Conservation (phyloP, 2,888 invertebrate genomes). For the Ligdia adustata region DNA sequence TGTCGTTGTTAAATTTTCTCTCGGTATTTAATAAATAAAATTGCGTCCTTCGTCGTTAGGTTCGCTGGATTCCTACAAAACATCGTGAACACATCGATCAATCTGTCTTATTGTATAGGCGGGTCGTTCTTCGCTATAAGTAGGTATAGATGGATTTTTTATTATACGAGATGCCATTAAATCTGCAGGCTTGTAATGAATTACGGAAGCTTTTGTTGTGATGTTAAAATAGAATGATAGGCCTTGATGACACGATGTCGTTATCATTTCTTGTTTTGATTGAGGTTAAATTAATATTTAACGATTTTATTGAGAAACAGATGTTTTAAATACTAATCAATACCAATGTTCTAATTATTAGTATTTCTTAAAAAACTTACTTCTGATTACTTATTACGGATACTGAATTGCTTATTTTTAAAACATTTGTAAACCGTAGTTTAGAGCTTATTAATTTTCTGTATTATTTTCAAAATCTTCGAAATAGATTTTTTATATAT, state of each 20-base stretch:
- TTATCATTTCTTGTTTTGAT: neutral
- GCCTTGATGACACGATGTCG: conserved; percentile 10
- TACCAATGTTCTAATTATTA: too few relatives aligned
- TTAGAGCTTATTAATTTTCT: too few relatives aligned
- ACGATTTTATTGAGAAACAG: too few relatives aligned
- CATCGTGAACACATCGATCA: conserved; percentile 72
- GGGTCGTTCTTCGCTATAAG: conserved; percentile 56
- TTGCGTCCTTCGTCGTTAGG: conserved; percentile 56
- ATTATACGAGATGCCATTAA: conserved; percentile 60
- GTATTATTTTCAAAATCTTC: too few relatives aligned
- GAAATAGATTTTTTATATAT: conserved; percentile 3
- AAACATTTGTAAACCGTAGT: too few relatives aligned
- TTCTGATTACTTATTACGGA: too few relatives aligned
- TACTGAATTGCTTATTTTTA: too few relatives aligned
- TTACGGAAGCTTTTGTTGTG: conserved; percentile 40
- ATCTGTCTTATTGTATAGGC: conserved; percentile 71
- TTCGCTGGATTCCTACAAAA: conserved; percentile 60
- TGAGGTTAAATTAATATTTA: neutral
- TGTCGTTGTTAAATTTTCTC: conserved; percentile 34
- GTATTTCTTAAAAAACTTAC: too few relatives aligned
- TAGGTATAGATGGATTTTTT: conserved; percentile 50
- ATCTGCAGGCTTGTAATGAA: conserved; percentile 53
- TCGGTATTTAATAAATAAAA: conserved; percentile 55
- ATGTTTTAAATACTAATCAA: too few relatives aligned
- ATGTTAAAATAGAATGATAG: conserved; percentile 20